Evolutionary conservation across 1,140 invertebrate genomes (phyloP).

Genomic region (Platorchestia sp.): DNA sequence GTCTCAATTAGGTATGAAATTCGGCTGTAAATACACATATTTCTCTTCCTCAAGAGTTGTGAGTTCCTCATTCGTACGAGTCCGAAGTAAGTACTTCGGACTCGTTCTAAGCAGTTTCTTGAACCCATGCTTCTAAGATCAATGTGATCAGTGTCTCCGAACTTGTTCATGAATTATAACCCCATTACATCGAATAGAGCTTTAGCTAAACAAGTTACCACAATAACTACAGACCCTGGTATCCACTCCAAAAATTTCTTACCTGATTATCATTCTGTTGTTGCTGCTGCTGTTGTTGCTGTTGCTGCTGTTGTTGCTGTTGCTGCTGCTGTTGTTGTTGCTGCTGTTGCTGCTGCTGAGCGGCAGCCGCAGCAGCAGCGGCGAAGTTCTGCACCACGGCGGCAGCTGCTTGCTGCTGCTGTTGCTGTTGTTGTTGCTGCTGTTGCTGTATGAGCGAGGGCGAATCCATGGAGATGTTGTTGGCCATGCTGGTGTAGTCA

Average conservation of each 20-base stretch:
- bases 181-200: background rate
- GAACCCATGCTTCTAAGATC: no score
- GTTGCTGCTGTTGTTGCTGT: slow-evolving; percentile 37
- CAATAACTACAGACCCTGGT: background rate
- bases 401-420: slow-evolving; percentile 37
- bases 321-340: slow-evolving; percentile 38
- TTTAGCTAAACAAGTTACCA: background rate
- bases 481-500: slow-evolving; percentile 65
- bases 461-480: slow-evolving; percentile 65
- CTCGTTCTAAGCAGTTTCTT: no score
- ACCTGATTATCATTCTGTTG: slow-evolving; percentile 47
- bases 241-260: background rate
- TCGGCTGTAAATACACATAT: no score
- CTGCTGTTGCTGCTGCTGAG: slow-evolving; percentile 16
- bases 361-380: slow-evolving; percentile 16
- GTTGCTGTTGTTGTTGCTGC: slow-evolving; percentile 63
- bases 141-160: no score
- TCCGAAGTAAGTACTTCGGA: no score
- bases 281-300: slow-evolving; percentile 42
- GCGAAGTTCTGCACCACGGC: background rate
- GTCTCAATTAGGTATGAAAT: no score
- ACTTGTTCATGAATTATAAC: no score
- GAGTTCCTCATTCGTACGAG: no score
- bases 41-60: no score
- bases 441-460: slow-evolving; percentile 63